Evolutionary conservation across 2,888 invertebrate species (phyloP).

Genomic region (Congeria kusceri): DNA sequence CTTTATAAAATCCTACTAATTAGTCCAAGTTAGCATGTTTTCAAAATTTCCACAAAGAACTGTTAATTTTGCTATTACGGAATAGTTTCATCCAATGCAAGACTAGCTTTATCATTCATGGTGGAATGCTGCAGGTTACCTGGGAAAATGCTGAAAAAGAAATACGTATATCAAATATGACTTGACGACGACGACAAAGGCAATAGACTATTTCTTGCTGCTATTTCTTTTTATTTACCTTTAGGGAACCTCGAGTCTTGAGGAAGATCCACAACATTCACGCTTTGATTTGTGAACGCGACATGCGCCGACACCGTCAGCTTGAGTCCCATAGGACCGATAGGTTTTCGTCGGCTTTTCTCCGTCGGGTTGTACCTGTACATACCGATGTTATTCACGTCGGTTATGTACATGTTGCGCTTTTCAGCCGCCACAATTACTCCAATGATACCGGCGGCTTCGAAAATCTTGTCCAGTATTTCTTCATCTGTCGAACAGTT

Average conservation of each 20-base stretch:
- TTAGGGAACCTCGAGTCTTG: conserved; percentile 69
- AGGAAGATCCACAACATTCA: conserved; percentile 59
- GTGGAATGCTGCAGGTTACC: no score
- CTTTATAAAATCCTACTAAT: no score
- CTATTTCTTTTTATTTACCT: conserved; percentile 14
- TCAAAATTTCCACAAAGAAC: no score
- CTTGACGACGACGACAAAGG: no score
- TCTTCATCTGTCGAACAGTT: conserved; percentile 43
- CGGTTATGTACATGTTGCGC: conserved; percentile 62
- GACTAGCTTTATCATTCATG: no score
- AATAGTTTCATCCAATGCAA: no score
- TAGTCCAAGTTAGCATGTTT: no score
- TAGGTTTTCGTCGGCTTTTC: conserved; percentile 29
- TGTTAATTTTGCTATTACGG: no score
- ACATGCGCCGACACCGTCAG: conserved; percentile 71
- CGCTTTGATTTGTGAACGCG: conserved; percentile 55
- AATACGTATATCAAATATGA: no score
- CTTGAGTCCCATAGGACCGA: conserved; percentile 64
- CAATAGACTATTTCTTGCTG: no score
- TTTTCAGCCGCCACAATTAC: conserved; percentile 56
- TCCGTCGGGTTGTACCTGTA: conserved; percentile 46
- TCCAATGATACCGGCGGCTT: conserved; percentile 49
- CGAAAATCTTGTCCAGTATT: conserved; percentile 51
- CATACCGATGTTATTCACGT: conserved; percentile 58
- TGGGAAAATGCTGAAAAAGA: no score